A percentile compares a stretch with the other conserved stretches of the same genome.
Evolutionary conservation across 2,888 invertebrate species (phyloP).

Genomic region (Epistrophe grossulariae): DNA sequence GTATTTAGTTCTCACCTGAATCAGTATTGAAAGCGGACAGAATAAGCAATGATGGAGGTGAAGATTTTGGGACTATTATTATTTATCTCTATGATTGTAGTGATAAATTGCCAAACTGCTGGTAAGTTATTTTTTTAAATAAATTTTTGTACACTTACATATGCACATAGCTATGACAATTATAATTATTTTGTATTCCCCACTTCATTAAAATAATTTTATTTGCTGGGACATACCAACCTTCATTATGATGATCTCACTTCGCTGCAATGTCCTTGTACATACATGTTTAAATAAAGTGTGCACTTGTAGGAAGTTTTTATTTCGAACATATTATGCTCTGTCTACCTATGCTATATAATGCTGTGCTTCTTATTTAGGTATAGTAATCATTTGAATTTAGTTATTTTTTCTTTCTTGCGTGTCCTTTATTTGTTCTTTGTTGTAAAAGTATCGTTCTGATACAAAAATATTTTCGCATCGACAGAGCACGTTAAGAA

Average conservation of each 20-base stretch:
- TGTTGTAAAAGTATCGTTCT: not conserved
- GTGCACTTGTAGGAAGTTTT: slow-evolving; percentile 45
- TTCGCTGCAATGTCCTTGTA: slow-evolving; percentile 62
- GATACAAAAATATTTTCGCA: not conserved
- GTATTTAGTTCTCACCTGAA: slow-evolving; percentile 46
- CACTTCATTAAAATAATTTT: slow-evolving; percentile 13
- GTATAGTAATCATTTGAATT: not conserved
- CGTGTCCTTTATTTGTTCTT: not conserved
- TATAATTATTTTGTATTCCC: slow-evolving; percentile 75
- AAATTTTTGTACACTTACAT: not conserved
- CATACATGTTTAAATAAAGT: slow-evolving; percentile 42
- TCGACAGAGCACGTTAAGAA: not conserved
- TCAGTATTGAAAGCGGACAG: slow-evolving; percentile 73
- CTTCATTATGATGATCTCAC: slow-evolving; percentile 57
- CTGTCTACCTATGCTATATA: not conserved
- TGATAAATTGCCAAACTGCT: slow-evolving; percentile 83
- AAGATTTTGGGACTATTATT: slow-evolving; percentile 83
- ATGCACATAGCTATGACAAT: not conserved
- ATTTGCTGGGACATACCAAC: slow-evolving; percentile 21
- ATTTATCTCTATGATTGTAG: slow-evolving; percentile 84
- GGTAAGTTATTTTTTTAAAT: slow-evolving; percentile 79
- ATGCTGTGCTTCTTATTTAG: not conserved
- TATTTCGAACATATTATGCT: slow-evolving; percentile 23
- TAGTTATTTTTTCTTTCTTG: not conserved
- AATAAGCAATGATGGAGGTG: slow-evolving; percentile 83